Percentiles rank a stretch among this genome's conserved stretches.
Evolutionary conservation across 1,140 invertebrate species (phyloP).

Genomic region (Sesamia nonagrioides): DNA sequence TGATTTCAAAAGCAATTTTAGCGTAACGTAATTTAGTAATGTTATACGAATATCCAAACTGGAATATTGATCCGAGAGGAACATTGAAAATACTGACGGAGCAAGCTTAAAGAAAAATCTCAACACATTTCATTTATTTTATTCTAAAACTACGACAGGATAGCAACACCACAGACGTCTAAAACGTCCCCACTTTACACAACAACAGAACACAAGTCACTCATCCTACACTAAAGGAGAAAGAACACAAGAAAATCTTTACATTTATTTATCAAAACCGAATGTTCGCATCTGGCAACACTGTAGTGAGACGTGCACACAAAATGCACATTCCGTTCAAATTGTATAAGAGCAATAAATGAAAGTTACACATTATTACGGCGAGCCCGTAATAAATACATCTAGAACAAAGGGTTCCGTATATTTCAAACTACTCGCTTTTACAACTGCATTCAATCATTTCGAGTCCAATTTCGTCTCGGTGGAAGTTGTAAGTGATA

Average conservation of each 20-base stretch:
- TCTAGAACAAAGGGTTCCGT: conserved; percentile 68
- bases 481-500: conserved; percentile 50
- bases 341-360: conserved; percentile 40
- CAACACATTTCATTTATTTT: no score
- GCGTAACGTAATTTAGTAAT: no score
- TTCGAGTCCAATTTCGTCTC: conserved; percentile 80
- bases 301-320: conserved; percentile 9
- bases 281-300: conserved; percentile 36
- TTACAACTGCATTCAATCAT: conserved; percentile 85
- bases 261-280: conserved; percentile 22
- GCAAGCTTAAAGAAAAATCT: no score
- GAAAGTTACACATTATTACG: conserved; percentile 52
- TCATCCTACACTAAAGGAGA: conserved; percentile 6
- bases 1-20: no score
- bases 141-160: neutral
- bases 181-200: neutral
- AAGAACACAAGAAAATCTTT: conserved; percentile 24
- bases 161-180: neutral
- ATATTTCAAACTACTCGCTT: conserved; percentile 74
- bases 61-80: no score
- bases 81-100: no score
- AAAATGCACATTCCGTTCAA: conserved; percentile 23
- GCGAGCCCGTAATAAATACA: conserved; percentile 60
- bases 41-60: no score
- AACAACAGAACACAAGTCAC: conserved; percentile 19